phyloP scores from a whole-genome alignment of 2,797 vertebrate species.

The Tadarida brasiliensis region DNA sequence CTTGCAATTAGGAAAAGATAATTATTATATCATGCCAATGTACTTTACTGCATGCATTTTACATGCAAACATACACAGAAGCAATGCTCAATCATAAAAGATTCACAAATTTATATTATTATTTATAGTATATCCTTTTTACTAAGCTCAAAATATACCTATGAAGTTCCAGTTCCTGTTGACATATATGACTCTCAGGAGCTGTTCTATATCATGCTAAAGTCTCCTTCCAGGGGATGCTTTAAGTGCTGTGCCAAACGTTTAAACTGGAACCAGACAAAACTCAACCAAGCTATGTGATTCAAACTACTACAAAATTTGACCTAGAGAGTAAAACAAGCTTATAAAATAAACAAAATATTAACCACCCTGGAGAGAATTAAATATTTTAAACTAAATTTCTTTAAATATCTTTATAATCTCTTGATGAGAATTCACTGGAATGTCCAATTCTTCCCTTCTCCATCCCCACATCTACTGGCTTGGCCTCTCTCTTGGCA shows the following conservation, averaged over 20 bases:
- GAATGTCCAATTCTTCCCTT: accelerated
- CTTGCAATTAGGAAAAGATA: constrained; percentile 50
- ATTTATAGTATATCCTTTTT: constrained; percentile 46
- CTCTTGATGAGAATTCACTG: neutral
- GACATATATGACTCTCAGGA: constrained; percentile 71
- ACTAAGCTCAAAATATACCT: constrained; percentile 42
- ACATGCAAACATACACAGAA: neutral
- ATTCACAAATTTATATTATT: constrained; percentile 25
- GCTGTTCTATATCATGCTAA: constrained; percentile 50
- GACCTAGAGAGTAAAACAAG: constrained; percentile 37
- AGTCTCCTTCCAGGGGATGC: constrained; percentile 35
- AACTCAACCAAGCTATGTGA: constrained; percentile 63
- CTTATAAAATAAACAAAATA: constrained; percentile 55
- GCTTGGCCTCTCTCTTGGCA: too few species aligned
- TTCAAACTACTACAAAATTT: constrained; percentile 38
- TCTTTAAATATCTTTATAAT: neutral
- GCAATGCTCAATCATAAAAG: constrained; percentile 9
- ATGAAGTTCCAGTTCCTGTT: constrained; percentile 48
- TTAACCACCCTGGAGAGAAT: neutral
- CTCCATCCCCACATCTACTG: neutral
- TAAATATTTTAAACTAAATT: constrained; percentile 4
- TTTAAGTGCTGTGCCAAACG: constrained; percentile 59
- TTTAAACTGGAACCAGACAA: constrained; percentile 67
- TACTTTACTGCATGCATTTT: neutral
- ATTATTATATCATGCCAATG: neutral